A percentile compares a stretch with the other conserved stretches of the same genome.
These are phyloP conservation scores for Eulacestoma nigropectus DNA, from an alignment of 2,113 vertebrate genomes.

Conservation along the genomic window DNA sequence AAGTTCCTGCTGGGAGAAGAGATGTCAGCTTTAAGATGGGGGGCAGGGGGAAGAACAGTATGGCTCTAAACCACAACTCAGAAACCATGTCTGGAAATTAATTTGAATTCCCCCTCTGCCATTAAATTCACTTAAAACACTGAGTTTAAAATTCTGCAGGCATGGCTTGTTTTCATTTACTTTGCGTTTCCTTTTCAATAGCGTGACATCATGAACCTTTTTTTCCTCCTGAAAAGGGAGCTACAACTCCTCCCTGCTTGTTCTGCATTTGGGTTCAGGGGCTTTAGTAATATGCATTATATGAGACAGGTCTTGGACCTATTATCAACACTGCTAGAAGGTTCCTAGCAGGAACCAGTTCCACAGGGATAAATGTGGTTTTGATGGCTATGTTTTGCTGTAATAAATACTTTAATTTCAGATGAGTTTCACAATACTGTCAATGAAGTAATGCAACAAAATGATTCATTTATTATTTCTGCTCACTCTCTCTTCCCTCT, in stretches of 20 bases:
- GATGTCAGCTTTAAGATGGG: not conserved
- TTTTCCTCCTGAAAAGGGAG: not conserved
- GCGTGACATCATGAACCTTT: not conserved
- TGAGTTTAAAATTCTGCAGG: not conserved
- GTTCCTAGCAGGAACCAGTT: not conserved
- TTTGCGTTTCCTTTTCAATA: not conserved
- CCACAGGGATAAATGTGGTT: not conserved
- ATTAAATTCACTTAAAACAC: not conserved
- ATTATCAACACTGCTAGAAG: not conserved
- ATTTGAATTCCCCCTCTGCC: not conserved
- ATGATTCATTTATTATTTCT: not conserved
- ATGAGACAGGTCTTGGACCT: not conserved
- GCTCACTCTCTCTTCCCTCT: not conserved
- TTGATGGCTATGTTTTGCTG: not conserved
- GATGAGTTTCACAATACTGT: not conserved
- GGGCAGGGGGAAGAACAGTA: not conserved
- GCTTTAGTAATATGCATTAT: not conserved
- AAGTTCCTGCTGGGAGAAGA: not conserved
- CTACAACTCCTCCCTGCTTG: not conserved
- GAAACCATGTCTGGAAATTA: not conserved
- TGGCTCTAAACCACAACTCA: not conserved
- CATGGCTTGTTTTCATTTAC: not conserved
- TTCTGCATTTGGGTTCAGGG: not conserved
- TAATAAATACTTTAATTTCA: not conserved
- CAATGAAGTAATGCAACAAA: not conserved